phyloP scores from a whole-genome alignment of 2,797 vertebrate species.

The Sebastes trivittatus region DNA sequence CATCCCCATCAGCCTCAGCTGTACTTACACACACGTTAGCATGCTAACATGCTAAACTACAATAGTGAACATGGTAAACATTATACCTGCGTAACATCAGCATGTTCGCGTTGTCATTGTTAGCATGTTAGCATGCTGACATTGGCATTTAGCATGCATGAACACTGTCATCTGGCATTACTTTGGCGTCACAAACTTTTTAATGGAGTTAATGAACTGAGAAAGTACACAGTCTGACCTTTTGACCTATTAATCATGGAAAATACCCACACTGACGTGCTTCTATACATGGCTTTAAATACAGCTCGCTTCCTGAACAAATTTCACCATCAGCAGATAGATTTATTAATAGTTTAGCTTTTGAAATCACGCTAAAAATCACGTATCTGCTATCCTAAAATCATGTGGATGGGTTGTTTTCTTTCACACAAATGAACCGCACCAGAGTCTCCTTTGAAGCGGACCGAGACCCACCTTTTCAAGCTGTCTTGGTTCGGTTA shows the following conservation, averaged over 20 bases:
- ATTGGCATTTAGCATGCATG: neutral
- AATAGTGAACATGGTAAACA: too few relatives aligned
- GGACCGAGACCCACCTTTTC: too few relatives aligned
- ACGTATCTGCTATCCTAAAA: neutral
- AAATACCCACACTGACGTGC: neutral
- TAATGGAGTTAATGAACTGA: neutral
- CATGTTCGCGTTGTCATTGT: too few relatives aligned
- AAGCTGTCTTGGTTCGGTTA: fast-evolving
- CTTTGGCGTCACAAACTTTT: neutral
- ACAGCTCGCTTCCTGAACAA: neutral
- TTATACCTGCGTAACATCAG: too few relatives aligned
- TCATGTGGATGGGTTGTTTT: too few relatives aligned
- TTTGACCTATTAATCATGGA: neutral
- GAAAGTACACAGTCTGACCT: neutral
- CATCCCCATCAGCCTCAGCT: neutral
- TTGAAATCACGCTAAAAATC: neutral
- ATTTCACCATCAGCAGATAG: neutral
- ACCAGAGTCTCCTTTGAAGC: too few relatives aligned
- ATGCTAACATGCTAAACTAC: neutral
- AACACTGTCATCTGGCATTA: neutral
- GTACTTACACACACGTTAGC: neutral
- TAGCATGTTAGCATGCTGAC: neutral
- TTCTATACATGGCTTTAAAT: neutral
- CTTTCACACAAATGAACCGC: too few relatives aligned
- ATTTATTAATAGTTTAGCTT: neutral